Evolutionary conservation across 2,797 vertebrate genomes (phyloP).

Genomic region (Pyrocephalus nanus): DNA sequence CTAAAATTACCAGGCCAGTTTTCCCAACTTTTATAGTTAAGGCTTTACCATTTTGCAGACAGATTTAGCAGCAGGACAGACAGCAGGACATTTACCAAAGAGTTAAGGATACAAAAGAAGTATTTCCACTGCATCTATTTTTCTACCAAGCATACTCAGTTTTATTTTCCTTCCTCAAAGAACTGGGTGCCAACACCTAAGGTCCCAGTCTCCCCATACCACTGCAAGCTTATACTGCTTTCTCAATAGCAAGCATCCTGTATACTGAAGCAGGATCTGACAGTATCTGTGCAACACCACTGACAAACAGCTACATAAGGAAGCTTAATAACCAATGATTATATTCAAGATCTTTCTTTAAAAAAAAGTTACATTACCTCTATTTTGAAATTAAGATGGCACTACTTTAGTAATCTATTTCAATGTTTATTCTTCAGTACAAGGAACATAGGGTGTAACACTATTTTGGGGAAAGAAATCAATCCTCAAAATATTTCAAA

Average conservation of each 20-base stretch:
- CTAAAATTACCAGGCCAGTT: neutral
- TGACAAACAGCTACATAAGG: neutral
- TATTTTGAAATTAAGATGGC: neutral
- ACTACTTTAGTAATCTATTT: neutral
- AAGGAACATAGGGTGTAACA: accelerated
- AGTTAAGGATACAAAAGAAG: neutral
- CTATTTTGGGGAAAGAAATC: neutral
- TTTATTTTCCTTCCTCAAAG: neutral
- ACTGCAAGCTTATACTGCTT: neutral
- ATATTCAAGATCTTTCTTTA: neutral
- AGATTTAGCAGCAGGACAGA: neutral
- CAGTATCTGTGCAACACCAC: neutral
- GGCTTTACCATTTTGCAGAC: neutral
- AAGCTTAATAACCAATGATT: neutral
- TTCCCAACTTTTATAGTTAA: neutral
- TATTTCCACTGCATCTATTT: neutral
- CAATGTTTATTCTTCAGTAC: neutral
- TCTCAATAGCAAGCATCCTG: neutral
- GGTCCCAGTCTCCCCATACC: neutral
- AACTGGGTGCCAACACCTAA: neutral
- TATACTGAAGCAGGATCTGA: neutral
- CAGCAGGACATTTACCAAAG: neutral
- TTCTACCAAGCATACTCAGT: neutral
- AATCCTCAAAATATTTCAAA: neutral
- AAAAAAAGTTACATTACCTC: neutral